phyloP scores from a whole-genome alignment of 2,888 invertebrate species.

The Cataglyphis altisquamis region DNA sequence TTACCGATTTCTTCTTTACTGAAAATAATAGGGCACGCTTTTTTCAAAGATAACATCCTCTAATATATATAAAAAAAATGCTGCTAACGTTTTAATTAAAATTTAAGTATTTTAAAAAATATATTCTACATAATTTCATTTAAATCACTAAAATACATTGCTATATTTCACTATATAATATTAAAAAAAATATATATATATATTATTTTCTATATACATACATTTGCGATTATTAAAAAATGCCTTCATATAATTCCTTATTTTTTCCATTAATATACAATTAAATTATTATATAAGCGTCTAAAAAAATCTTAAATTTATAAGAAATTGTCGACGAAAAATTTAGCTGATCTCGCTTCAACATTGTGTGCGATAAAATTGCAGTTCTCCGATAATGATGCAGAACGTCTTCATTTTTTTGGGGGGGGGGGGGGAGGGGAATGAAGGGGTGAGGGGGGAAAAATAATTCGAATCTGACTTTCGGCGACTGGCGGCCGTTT shows the following conservation, averaged over 20 bases:
- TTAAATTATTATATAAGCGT: background rate
- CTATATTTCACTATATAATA: background rate
- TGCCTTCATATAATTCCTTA: background rate
- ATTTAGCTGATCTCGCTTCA: conserved; percentile 9
- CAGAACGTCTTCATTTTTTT: conserved; percentile 48
- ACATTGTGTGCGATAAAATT: conserved; percentile 5
- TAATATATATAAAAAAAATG: conserved; percentile 13
- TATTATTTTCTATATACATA: background rate
- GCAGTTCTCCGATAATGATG: conserved; percentile 38
- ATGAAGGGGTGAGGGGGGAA: no score
- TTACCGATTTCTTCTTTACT: conserved; percentile 4
- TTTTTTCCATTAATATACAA: background rate
- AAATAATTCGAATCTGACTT: conserved; percentile 44
- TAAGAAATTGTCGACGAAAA: background rate
- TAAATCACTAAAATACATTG: background rate
- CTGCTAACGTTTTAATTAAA: background rate
- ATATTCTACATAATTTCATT: background rate
- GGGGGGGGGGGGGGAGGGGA: background rate
- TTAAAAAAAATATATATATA: background rate
- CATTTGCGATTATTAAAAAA: background rate
- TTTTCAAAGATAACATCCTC: background rate
- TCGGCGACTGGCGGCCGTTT: conserved; percentile 45
- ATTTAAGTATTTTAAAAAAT: background rate
- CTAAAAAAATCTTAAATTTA: conserved; percentile 10
- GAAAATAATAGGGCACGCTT: background rate